Conservation (phyloP, 2,113 vertebrate genomes). For the Zonotrichia leucophrys region DNA sequence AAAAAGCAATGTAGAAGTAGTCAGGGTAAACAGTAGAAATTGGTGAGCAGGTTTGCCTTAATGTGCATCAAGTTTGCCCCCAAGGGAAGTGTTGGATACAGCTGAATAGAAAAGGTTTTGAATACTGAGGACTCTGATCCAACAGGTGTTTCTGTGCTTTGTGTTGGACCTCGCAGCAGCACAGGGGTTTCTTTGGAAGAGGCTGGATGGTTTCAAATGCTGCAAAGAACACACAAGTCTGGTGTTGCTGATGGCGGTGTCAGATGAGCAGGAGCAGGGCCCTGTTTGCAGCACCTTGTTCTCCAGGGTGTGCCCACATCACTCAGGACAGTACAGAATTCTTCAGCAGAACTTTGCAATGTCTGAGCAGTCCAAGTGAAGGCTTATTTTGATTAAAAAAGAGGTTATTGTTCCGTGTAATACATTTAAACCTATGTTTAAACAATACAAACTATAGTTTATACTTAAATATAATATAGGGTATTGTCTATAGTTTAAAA, state of each 20-base stretch:
- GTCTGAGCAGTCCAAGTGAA: neutral
- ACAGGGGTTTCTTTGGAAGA: neutral
- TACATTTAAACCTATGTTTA: too few species aligned
- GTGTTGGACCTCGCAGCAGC: neutral
- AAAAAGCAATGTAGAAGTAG: neutral
- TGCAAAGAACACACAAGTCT: accelerated
- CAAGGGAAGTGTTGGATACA: neutral
- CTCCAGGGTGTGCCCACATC: neutral
- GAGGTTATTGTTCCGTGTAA: neutral
- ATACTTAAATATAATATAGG: neutral
- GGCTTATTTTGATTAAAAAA: neutral
- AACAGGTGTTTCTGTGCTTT: neutral
- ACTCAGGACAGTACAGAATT: neutral
- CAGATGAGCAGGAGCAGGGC: neutral
- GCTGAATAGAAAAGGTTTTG: neutral
- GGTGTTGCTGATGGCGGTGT: neutral
- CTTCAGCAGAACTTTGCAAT: neutral
- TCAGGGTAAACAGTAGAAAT: neutral
- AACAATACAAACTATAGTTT: too few species aligned
- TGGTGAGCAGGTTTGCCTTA: neutral
- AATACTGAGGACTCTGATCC: neutral
- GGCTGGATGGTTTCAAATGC: neutral
- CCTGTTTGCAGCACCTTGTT: neutral
- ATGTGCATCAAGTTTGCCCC: neutral
- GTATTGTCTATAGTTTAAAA: neutral